Conservation (phyloP, 1,140 invertebrate species). For the Brachionus calyciflorus region DNA sequence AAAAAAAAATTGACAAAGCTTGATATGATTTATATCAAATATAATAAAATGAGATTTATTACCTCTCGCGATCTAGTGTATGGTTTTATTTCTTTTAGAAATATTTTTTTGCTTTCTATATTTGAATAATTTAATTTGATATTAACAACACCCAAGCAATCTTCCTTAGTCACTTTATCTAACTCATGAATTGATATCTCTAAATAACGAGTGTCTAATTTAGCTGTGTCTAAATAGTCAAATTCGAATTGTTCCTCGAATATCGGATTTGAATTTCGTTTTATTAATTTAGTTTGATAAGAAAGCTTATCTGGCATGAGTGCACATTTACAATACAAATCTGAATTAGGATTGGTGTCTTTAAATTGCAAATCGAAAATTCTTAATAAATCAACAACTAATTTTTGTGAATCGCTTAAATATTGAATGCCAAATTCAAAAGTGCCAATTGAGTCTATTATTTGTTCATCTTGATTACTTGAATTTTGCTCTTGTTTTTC, state of each 20-base stretch:
- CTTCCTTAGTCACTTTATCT: conserved; percentile 57
- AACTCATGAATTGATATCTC: conserved; percentile 56
- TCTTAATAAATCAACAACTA: conserved; percentile 20
- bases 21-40: conserved; percentile 23
- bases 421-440: conserved; percentile 38
- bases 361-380: conserved; percentile 41
- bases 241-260: conserved; percentile 61
- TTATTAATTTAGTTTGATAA: conserved; percentile 62
- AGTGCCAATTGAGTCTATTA: conserved; percentile 18
- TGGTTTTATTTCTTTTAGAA: conserved; percentile 55
- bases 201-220: conserved; percentile 51
- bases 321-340: conserved; percentile 24
- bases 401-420: conserved; percentile 37
- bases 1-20: not conserved
- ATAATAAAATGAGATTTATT: conserved; percentile 11
- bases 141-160: conserved; percentile 56
- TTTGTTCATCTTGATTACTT: not conserved
- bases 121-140: conserved; percentile 53
- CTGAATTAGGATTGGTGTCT: conserved; percentile 1
- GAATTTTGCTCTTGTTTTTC: conserved; percentile 26
- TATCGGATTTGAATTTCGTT: conserved; percentile 67
- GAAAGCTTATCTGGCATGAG: conserved; percentile 36
- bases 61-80: conserved; percentile 53
- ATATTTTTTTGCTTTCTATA: conserved; percentile 52
- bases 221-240: conserved; percentile 51